Base-by-base conservation (phyloP, 2,888 invertebrate genomes). In the Tinea trinotella region DNA sequence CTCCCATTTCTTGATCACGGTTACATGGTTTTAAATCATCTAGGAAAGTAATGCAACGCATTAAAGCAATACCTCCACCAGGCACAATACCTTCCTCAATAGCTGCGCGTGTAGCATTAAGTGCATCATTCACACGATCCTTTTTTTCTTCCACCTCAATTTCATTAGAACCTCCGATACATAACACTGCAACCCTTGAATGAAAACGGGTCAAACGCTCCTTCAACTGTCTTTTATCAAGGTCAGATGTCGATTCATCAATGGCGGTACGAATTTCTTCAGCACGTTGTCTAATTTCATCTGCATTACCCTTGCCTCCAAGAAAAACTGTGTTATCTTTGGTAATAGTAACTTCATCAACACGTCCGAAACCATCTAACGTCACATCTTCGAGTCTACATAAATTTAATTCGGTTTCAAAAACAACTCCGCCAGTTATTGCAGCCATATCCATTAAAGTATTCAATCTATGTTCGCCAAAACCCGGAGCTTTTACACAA, bases 31-130 rank as follows among this genome's bases (percentile, higher is more conserved):
- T 88, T 2, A 96, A 64, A 2, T 65, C 68, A 4, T 92, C 89
- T 22, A 98, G 80, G 34, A 87, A 79, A 44, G 92, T 89, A 56
- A 95, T 89, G 73, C 95, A 95, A 59, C 96, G 88, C 19, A 98
- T 77, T 12, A 98, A 88, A 48, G 98, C 97, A 61, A 93, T 91
- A 56, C 97, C 97, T 74, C 98, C 98, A 57, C 98, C 98, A 56
- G 97, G 95, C 59, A 98, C 97, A 68, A 98, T 96, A 49, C 98
- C 98, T 85, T 98, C 98, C 72, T 96, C 95, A 57, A 98, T 92
- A 30, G 98, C 98, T 53, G 98, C 97, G 50, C 96, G 88, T 0
- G 98, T 98, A 20, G 98, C 98, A 74, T 96, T 96, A 4, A 98
- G 86, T 1, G 98, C 98, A 80, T 98, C 98, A 66, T 94, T 95